Evolutionary conservation across 2,113 vertebrate genomes (phyloP), one percentile per base, ranked within the genome.

Genomic region (Columba livia): DNA sequence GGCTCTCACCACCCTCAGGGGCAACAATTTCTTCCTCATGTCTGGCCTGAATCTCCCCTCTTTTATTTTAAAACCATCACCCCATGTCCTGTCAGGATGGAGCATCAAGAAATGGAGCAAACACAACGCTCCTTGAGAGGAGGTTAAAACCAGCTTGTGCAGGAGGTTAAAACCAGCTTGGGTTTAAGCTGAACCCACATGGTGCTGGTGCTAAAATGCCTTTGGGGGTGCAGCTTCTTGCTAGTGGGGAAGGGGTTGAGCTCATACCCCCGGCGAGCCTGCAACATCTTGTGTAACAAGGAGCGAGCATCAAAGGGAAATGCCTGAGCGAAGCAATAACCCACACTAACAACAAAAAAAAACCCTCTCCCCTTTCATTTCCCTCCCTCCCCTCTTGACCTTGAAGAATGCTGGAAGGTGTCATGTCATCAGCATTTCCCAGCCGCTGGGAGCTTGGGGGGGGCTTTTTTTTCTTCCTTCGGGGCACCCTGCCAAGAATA

Each of bases 401-500:
- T 97, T 97, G 96, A 96, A 93, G 96, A 96, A 96, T 96, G 97
- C 97, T 96, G 89, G 98, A 98, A 98, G 97, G 98, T 98, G 98
- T 98, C 98, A 98, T 98, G 97, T 98, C 98, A 98, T 98, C 98
- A 98, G 97, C 97, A 97, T 98, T 98, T 98, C 97, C 97, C 97
- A 96, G 98, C 96, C 95, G 94, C 95, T 97, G 79, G 90, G 93
- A 93, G 93, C 70, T 74, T 58, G 40, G 28, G 67, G 75, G 60
- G 79, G 20, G 60, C 51, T 28, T 62, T 26, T 61, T 38, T 92
- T 97, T 98, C 98, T 98, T 98, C 98, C 97, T 96, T 96, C 83
- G 93, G 97, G 98, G 98, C 98, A 95, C 94, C 94, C 98, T 82
- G 99, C 99, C 99, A 99, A 99, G 97, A 99, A 98, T 97, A 99